Conservation (phyloP, 2,113 vertebrate species). For the Patagioenas fasciata region DNA sequence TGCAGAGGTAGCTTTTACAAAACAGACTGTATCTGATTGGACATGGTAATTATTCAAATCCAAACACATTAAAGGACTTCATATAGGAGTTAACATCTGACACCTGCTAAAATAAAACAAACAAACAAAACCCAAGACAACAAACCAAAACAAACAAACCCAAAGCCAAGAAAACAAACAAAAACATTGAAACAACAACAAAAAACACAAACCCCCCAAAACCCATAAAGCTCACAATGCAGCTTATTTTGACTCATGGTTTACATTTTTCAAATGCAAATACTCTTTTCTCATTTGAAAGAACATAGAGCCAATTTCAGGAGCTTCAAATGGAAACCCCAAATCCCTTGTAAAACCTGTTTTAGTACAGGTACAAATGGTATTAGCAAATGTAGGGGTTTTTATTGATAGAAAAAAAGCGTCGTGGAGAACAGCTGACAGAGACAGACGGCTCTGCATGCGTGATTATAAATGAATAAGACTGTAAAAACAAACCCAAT, state of each 20-base stretch:
- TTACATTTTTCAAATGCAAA: not conserved
- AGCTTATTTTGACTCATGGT: not conserved
- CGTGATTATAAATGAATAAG: not conserved
- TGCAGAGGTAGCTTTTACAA: not conserved
- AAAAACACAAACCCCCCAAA: too few species aligned
- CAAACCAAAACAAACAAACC: too few species aligned
- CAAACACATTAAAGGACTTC: not conserved
- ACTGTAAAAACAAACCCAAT: not conserved
- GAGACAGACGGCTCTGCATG: not conserved
- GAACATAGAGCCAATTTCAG: not conserved
- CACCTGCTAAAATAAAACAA: not conserved
- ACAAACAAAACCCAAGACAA: too few species aligned
- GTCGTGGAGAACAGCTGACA: not conserved
- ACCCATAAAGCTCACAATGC: not conserved
- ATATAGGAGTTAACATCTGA: not conserved
- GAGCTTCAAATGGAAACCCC: not conserved
- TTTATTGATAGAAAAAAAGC: not conserved
- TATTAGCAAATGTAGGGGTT: not conserved
- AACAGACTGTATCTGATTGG: not conserved
- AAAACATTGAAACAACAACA: too few species aligned
- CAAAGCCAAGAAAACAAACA: too few species aligned
- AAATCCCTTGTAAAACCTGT: not conserved
- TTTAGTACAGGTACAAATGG: not conserved
- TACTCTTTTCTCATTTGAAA: not conserved
- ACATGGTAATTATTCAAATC: not conserved